A percentile compares a stretch with the other conserved stretches of the same genome.
Evolutionary conservation across 1,140 invertebrate species (phyloP).

Genomic region (Drosophila repleta): DNA sequence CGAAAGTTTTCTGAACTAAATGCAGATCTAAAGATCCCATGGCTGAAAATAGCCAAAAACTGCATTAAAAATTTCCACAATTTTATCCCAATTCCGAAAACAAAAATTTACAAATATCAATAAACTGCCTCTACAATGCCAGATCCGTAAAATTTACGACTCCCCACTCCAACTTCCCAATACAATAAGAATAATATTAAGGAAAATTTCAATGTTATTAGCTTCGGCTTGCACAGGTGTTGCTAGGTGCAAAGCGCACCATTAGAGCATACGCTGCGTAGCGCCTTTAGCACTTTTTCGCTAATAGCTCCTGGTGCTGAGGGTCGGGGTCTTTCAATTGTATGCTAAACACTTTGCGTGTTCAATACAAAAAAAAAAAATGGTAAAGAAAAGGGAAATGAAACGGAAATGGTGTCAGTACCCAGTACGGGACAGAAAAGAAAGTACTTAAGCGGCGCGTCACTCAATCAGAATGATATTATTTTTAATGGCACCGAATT

Average conservation of each 20-base stretch:
- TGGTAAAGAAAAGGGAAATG: constrained; percentile 35
- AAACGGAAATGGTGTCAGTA: constrained; percentile 75
- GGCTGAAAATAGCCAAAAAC: too few species aligned
- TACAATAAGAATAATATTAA: background rate
- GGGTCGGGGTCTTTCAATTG: constrained; percentile 8
- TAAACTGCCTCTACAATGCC: too few species aligned
- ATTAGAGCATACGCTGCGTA: constrained; percentile 15
- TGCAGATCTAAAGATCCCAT: too few species aligned
- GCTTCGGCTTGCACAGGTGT: background rate
- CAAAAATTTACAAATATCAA: too few species aligned
- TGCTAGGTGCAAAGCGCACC: background rate
- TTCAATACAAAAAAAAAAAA: constrained; percentile 65
- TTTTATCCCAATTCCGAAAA: too few species aligned
- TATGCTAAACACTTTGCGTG: constrained; percentile 67
- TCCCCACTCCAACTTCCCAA: background rate
- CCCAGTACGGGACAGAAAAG: constrained; percentile 59
- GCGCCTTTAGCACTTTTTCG: background rate
- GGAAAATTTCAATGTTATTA: background rate
- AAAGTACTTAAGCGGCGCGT: constrained; percentile 80
- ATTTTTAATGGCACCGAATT: constrained; percentile 79
- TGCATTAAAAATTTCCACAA: too few species aligned
- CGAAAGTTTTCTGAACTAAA: too few species aligned
- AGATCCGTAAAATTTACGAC: too few species aligned
- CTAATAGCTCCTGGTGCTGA: constrained; percentile 5
- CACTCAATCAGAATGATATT: constrained; percentile 81